Evolutionary conservation across 2,888 invertebrate species (phyloP).

Genomic region (Nemoura dubitans): DNA sequence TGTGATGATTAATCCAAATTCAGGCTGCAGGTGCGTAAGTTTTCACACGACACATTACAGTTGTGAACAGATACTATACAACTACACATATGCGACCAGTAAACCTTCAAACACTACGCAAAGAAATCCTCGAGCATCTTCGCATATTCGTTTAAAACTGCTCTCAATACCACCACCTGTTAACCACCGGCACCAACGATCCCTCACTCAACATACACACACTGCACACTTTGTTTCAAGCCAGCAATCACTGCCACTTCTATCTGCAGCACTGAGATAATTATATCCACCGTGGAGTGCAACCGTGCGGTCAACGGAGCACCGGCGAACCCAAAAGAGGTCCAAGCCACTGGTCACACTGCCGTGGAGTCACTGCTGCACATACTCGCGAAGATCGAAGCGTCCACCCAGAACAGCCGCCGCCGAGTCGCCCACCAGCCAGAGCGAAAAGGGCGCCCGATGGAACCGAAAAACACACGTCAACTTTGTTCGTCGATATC

Average conservation of each 20-base stretch:
- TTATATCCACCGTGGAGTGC: neutral
- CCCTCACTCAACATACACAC: too few relatives aligned
- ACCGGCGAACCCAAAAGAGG: neutral
- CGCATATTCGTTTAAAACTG: neutral
- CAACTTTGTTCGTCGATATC: neutral
- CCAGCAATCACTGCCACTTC: neutral
- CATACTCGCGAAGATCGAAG: neutral
- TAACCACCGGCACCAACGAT: too few relatives aligned
- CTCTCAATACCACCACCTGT: neutral
- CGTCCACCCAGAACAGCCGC: neutral
- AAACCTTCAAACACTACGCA: neutral
- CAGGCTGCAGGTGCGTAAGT: neutral
- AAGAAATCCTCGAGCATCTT: neutral
- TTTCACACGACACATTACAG: neutral
- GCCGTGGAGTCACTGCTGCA: neutral
- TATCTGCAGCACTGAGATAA: neutral
- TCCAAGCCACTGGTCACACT: neutral
- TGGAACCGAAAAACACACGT: neutral
- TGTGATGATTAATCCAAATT: neutral
- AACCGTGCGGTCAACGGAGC: neutral
- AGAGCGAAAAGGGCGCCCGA: neutral
- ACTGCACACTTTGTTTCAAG: neutral
- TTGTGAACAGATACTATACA: neutral
- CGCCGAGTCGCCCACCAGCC: neutral
- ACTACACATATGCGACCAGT: neutral